A percentile compares a stretch with the other conserved stretches of the same genome.
Evolutionary conservation across 2,797 vertebrate genomes (phyloP).

Genomic region (Muscicapa comitata): DNA sequence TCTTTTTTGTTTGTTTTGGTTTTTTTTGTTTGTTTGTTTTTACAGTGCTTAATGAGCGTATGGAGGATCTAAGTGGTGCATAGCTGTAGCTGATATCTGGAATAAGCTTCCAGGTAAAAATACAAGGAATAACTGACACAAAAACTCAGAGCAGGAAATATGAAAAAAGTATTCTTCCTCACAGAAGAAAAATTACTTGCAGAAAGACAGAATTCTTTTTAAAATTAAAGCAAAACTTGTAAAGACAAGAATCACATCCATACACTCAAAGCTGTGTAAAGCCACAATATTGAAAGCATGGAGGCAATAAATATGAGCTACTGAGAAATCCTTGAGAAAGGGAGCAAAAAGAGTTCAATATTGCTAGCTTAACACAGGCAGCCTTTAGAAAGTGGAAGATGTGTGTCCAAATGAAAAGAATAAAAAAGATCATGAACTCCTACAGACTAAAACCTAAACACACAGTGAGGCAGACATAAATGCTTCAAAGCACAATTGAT

Average conservation of each 20-base stretch:
- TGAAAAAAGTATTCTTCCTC: background rate
- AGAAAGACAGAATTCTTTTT: background rate
- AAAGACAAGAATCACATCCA: background rate
- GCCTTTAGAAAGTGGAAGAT: background rate
- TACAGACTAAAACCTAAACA: background rate
- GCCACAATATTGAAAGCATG: background rate
- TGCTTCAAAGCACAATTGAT: background rate
- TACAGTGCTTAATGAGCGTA: background rate
- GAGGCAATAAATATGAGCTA: background rate
- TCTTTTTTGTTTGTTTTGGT: too few species aligned
- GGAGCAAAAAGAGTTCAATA: background rate
- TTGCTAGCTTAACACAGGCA: background rate
- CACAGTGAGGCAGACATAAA: background rate
- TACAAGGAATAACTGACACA: background rate
- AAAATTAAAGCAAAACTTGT: background rate
- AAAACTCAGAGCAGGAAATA: background rate
- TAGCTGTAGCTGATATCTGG: background rate
- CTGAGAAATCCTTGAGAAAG: background rate
- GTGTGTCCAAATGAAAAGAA: background rate
- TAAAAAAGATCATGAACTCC: background rate
- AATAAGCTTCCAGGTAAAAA: background rate
- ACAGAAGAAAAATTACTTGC: background rate
- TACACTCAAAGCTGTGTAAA: background rate
- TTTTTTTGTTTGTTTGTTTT: background rate
- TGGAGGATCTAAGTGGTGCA: background rate